Evolutionary conservation across 2,888 invertebrate species (phyloP).

Genomic region (Tenthredo notha): DNA sequence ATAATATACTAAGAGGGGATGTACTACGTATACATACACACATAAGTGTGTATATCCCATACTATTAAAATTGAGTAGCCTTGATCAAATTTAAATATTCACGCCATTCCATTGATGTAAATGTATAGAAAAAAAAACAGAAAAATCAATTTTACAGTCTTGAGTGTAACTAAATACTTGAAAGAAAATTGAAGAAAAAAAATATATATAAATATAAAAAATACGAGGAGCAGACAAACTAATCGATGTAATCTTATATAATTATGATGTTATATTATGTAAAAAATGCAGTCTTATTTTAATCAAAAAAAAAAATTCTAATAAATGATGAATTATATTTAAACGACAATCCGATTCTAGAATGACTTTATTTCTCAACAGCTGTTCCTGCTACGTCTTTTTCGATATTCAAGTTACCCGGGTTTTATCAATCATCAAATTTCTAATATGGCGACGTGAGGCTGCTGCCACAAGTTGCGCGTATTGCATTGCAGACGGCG

Average conservation of each 20-base stretch:
- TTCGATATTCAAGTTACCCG: neutral
- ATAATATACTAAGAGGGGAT: neutral
- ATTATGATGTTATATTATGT: conserved; percentile 27
- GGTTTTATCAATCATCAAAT: neutral
- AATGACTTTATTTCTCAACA: neutral
- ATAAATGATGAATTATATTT: conserved; percentile 44
- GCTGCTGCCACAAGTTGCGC: conserved; percentile 19
- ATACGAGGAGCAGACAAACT: neutral
- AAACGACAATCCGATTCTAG: neutral
- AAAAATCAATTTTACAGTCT: neutral
- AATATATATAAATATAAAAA: neutral
- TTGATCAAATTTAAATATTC: conserved; percentile 10
- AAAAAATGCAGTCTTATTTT: conserved; percentile 39
- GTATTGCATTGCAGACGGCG: neutral
- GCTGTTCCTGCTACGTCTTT: no score
- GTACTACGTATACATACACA: no score
- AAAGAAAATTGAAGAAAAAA: conserved; percentile 1
- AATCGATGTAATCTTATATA: conserved; percentile 1
- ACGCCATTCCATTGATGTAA: conserved; percentile 26
- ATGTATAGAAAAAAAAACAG: neutral
- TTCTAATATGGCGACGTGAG: neutral
- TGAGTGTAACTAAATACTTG: neutral
- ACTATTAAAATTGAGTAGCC: conserved; percentile 25
- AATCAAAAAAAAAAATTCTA: conserved; percentile 23
- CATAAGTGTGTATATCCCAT: neutral